These are phyloP conservation scores for Liopterus haemorrhoidalis DNA, from an alignment of 2,888 invertebrate genomes.

Conservation along the genomic window DNA sequence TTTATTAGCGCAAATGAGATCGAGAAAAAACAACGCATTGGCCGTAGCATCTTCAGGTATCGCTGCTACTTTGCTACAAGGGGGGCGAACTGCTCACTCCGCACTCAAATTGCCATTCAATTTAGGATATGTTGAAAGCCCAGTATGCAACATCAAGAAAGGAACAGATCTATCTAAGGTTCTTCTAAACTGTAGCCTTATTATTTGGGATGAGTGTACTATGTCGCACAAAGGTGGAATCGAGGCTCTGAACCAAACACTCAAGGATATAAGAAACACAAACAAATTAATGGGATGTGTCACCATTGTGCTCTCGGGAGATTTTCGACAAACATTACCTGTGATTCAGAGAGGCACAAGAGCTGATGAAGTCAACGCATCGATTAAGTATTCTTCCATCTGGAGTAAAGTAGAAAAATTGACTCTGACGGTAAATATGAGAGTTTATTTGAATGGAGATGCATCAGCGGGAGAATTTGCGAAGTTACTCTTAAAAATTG, in stretches of 20 bases:
- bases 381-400: slow-evolving; percentile 25
- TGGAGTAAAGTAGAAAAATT: slow-evolving; percentile 25
- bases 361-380: slow-evolving; percentile 23
- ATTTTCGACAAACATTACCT: slow-evolving; percentile 27
- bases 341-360: slow-evolving; percentile 7
- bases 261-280: slow-evolving; percentile 16
- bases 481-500: not conserved
- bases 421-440: no score
- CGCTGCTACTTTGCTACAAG: slow-evolving; percentile 43
- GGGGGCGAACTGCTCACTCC: slow-evolving; percentile 41
- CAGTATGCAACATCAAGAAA: slow-evolving; percentile 38
- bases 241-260: slow-evolving; percentile 10
- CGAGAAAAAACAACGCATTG: slow-evolving; percentile 31
- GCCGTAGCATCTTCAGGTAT: slow-evolving; percentile 42
- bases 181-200: slow-evolving; percentile 34
- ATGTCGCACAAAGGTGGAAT: slow-evolving; percentile 42
- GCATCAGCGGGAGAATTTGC: not conserved
- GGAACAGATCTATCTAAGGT: slow-evolving; percentile 34
- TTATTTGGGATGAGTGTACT: slow-evolving; percentile 44
- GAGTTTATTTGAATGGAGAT: not conserved
- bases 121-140: slow-evolving; percentile 31
- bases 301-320: slow-evolving; percentile 23
- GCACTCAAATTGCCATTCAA: slow-evolving; percentile 41
- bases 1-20: slow-evolving; percentile 39
- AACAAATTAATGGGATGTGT: slow-evolving; percentile 17